Conservation (phyloP, 2,113 vertebrate genomes). For the Jacana jacana region DNA sequence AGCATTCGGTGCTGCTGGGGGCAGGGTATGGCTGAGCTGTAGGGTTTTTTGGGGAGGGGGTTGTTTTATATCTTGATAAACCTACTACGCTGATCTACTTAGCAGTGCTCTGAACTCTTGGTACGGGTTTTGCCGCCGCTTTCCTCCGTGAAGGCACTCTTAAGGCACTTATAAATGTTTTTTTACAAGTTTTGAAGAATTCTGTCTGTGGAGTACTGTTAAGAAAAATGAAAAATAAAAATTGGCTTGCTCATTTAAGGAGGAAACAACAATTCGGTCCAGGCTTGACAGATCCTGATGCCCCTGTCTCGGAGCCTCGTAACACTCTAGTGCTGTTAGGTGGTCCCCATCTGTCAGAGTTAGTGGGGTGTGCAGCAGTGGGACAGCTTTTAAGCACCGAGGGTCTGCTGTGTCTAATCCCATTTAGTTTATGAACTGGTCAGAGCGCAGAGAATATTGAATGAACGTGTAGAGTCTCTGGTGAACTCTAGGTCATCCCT, state of each 20-base stretch:
- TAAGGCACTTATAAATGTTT: not conserved
- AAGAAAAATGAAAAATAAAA: not conserved
- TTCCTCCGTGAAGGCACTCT: not conserved
- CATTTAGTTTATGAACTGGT: not conserved
- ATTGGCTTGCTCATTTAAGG: not conserved
- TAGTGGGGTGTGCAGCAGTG: not conserved
- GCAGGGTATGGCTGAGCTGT: not conserved
- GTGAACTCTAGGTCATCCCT: not conserved
- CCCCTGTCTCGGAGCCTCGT: not conserved
- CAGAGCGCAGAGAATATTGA: not conserved
- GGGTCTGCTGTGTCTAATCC: not conserved
- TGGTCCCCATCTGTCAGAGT: not conserved
- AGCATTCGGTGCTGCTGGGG: not conserved
- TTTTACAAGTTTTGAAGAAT: not conserved
- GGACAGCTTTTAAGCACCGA: not conserved
- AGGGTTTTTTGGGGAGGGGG: not conserved
- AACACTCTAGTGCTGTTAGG: not conserved
- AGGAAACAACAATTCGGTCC: not conserved
- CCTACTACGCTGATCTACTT: not conserved
- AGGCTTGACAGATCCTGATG: not conserved
- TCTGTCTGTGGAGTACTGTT: not conserved
- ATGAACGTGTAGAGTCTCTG: not conserved
- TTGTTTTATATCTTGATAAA: not conserved
- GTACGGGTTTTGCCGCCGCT: not conserved
- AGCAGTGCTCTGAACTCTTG: not conserved